phyloP scores from a whole-genome alignment of 2,113 vertebrate genomes.

The Peromyscus maniculatus region DNA sequence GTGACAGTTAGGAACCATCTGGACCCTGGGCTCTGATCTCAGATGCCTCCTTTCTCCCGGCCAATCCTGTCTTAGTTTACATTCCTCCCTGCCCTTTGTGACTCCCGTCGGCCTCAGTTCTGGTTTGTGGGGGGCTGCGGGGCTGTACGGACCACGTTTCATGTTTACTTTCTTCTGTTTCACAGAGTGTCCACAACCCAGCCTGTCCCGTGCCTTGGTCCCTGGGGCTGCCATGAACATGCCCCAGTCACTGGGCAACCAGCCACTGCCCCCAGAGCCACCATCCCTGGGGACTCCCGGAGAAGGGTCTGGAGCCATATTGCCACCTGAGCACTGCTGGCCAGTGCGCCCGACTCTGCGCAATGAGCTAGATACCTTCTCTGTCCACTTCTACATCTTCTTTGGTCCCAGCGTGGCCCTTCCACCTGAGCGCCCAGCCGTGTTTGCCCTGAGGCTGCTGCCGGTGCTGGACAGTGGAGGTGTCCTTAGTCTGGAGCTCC shows the following conservation, averaged over 20 bases:
- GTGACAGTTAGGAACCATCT: background rate
- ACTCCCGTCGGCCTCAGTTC: background rate
- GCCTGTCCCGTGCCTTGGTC: constrained; percentile 89
- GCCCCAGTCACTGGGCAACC: constrained; percentile 96
- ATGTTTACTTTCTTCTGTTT: constrained; percentile 14
- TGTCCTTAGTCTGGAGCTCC: constrained; percentile 96
- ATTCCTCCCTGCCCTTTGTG: background rate
- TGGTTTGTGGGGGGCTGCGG: background rate
- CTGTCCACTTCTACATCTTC: constrained; percentile 99
- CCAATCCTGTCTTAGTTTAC: background rate
- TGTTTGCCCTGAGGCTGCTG: constrained; percentile 96
- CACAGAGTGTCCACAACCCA: constrained; percentile 94
- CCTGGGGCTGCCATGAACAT: constrained; percentile 95
- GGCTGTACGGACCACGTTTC: background rate
- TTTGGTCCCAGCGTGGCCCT: constrained; percentile 97
- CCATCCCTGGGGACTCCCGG: constrained; percentile 61
- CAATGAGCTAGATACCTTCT: constrained; percentile 99
- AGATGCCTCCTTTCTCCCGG: background rate
- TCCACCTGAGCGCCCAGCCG: constrained; percentile 92
- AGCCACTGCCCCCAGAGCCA: constrained; percentile 82
- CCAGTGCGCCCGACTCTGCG: constrained; percentile 96
- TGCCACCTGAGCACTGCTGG: constrained; percentile 90
- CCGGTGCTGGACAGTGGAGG: constrained; percentile 98
- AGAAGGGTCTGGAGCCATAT: background rate
- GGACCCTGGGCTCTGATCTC: background rate